Conservation (phyloP, 2,888 invertebrate genomes). For the Lasioglossum morio region DNA sequence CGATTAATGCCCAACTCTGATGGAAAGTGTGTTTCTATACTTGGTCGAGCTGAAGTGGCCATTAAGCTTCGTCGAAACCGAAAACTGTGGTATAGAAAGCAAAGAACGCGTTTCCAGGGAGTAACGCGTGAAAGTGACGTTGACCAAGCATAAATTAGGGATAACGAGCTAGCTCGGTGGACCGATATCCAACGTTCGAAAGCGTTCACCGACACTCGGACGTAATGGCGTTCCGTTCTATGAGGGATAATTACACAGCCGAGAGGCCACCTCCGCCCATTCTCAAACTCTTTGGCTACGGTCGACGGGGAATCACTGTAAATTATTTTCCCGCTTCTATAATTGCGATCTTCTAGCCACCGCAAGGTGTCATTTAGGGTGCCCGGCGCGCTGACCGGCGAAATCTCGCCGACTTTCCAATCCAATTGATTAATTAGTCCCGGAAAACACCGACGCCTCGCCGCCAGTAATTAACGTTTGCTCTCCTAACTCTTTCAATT, state of each 20-base stretch:
- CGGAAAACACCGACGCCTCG: conserved; percentile 6
- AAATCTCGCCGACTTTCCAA: conserved; percentile 38
- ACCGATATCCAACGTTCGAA: conserved; percentile 69
- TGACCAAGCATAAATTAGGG: conserved; percentile 70
- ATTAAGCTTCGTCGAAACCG: background rate
- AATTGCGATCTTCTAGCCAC: conserved; percentile 46
- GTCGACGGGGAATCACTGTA: conserved; percentile 51
- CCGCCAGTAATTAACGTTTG: conserved; percentile 22
- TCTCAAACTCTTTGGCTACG: conserved; percentile 34
- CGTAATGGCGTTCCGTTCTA: conserved; percentile 68
- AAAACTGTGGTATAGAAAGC: background rate
- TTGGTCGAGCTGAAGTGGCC: background rate
- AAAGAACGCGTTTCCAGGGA: conserved; percentile 4
- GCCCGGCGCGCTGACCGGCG: conserved; percentile 3
- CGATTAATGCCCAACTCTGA: no score
- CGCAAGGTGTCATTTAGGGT: conserved; percentile 43
- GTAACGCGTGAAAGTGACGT: conserved; percentile 37
- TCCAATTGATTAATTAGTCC: conserved; percentile 42
- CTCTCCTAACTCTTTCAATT: background rate
- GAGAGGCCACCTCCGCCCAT: conserved; percentile 52
- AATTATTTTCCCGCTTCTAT: conserved; percentile 64
- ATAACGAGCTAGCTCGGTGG: conserved; percentile 66
- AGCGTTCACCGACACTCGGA: conserved; percentile 63
- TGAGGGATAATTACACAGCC: conserved; percentile 70
- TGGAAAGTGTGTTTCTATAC: background rate